Evolutionary conservation across 2,113 vertebrate genomes (phyloP).

Genomic region (Heliornis fulica): DNA sequence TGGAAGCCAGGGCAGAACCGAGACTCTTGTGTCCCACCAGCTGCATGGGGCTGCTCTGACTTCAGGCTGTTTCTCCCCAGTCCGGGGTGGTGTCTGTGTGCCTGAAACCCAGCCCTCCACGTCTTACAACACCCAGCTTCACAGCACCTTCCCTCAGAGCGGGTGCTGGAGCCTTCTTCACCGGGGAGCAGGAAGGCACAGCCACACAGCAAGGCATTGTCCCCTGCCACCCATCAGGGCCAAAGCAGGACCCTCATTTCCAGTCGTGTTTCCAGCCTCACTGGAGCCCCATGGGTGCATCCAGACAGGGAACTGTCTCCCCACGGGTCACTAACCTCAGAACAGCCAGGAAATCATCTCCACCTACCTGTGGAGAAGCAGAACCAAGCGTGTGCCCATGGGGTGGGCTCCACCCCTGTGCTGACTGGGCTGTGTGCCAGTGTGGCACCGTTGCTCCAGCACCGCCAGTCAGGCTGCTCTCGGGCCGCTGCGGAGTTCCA

Average conservation of each 20-base stretch:
- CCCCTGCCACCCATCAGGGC: no score
- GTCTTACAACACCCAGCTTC: neutral
- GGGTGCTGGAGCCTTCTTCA: neutral
- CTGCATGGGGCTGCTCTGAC: neutral
- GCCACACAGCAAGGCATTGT: neutral
- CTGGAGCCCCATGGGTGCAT: accelerated
- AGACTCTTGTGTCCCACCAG: accelerated
- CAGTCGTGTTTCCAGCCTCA: neutral
- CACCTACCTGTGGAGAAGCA: neutral
- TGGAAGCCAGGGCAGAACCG: neutral
- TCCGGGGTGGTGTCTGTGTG: accelerated
- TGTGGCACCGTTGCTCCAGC: no score
- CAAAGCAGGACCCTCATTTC: neutral
- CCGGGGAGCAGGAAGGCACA: neutral
- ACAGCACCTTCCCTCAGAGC: neutral
- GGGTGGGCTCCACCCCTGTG: accelerated
- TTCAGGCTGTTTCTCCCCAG: neutral
- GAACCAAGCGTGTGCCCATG: accelerated
- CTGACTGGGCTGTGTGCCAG: accelerated
- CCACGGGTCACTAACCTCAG: neutral
- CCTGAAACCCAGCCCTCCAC: neutral
- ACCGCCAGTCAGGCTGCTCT: neutral
- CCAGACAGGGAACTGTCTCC: neutral
- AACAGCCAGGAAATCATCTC: neutral
- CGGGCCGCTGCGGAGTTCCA: neutral